phyloP scores from a whole-genome alignment of 2,888 invertebrate genomes.

The Alloscopus bannaensis region DNA sequence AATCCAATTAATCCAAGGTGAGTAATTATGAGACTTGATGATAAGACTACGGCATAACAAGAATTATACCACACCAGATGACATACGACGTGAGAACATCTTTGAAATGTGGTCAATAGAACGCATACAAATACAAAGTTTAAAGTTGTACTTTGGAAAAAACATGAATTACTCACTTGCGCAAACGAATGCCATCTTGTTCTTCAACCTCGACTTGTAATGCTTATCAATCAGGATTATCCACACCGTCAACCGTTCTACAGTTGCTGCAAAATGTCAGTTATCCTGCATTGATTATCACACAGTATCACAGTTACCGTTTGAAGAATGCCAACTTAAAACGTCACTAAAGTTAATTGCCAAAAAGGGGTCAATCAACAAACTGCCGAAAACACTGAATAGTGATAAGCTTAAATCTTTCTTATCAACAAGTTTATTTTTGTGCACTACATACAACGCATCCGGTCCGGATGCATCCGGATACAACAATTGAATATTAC shows the following conservation, averaged over 20 bases:
- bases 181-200: conserved; percentile 73
- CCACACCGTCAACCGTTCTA: neutral
- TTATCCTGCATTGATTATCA: neutral
- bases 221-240: neutral
- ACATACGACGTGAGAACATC: neutral
- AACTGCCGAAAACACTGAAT: too few species aligned
- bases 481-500: too few species aligned
- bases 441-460: too few species aligned
- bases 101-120: neutral
- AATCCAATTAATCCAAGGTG: conserved; percentile 74
- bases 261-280: neutral
- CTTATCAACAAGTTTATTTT: too few species aligned
- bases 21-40: neutral
- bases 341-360: too few species aligned
- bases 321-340: neutral
- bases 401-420: too few species aligned
- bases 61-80: neutral
- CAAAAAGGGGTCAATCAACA: too few species aligned
- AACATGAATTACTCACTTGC: conserved; percentile 70
- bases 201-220: too few species aligned
- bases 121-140: neutral
- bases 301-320: neutral
- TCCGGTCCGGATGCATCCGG: too few species aligned
- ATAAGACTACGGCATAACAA: neutral
- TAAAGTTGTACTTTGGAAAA: neutral